These are phyloP conservation scores for Ceratosolen solmsi DNA, from an alignment of 1,140 invertebrate genomes.

Conservation along the genomic window DNA sequence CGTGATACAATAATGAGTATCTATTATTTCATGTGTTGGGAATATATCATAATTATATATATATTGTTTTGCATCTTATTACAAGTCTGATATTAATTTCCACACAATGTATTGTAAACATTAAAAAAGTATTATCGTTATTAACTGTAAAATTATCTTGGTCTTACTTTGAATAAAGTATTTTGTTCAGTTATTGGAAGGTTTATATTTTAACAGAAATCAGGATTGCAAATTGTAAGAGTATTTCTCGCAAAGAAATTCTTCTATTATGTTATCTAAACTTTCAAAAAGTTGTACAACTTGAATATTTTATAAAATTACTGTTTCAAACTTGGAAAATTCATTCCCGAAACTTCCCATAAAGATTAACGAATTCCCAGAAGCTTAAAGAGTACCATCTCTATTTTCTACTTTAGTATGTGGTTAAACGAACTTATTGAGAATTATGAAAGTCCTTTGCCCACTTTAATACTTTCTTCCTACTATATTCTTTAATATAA, in stretches of 20 bases:
- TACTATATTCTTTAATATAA: neutral
- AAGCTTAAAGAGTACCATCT: neutral
- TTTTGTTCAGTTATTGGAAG: neutral
- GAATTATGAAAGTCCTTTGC: neutral
- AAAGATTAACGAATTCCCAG: constrained; percentile 15
- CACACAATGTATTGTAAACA: too few species aligned
- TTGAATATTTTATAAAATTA: constrained; percentile 24
- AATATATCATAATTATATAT: too few species aligned
- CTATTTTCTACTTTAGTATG: neutral
- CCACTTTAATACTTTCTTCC: neutral
- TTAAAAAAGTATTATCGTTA: neutral
- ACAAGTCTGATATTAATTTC: neutral
- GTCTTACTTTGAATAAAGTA: neutral
- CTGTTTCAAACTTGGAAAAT: constrained; percentile 2
- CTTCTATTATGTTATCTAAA: neutral
- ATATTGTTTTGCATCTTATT: neutral
- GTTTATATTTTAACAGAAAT: neutral
- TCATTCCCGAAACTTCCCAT: constrained; percentile 12
- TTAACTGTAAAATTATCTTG: neutral
- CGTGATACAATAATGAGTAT: neutral
- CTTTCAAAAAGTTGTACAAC: neutral
- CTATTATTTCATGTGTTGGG: neutral
- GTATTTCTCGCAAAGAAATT: neutral
- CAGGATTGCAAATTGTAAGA: neutral
- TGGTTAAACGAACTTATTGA: neutral